Percentiles rank a stretch among this genome's conserved stretches.
These are phyloP conservation scores for Misgurnus mizolepis DNA, from an alignment of 2,113 vertebrate species.

Conservation along the genomic window DNA sequence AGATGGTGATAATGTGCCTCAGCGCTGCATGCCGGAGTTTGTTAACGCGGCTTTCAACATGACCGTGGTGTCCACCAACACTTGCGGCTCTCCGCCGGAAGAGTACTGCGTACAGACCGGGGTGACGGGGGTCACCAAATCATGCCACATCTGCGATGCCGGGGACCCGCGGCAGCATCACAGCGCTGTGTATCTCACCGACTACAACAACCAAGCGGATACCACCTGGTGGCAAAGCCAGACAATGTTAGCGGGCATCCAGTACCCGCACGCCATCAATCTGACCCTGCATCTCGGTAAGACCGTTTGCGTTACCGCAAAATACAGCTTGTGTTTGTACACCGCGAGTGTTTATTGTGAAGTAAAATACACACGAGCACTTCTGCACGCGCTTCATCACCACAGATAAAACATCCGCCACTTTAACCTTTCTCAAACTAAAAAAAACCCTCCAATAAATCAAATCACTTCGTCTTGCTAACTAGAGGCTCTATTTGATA, in stretches of 20 bases:
- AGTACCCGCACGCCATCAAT: constrained; percentile 94
- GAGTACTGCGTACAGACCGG: constrained; percentile 99
- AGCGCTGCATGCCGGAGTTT: constrained; percentile 98
- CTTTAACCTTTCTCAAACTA: not conserved
- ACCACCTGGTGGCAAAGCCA: constrained; percentile 99
- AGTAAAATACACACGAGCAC: not conserved
- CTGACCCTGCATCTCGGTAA: constrained; percentile 95
- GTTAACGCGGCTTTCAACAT: constrained; percentile 97
- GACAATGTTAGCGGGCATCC: constrained; percentile 96
- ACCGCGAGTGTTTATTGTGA: not conserved
- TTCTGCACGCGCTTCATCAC: no score
- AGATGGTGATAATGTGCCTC: constrained; percentile 76
- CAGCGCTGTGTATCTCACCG: constrained; percentile 89
- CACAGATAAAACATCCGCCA: not conserved
- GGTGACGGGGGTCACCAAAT: constrained; percentile 97
- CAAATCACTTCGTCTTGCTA: not conserved
- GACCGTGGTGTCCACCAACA: constrained; percentile 92
- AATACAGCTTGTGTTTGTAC: not conserved
- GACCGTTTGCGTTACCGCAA: constrained; percentile 38
- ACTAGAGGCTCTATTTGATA: not conserved
- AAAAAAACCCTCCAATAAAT: not conserved
- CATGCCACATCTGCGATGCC: constrained; percentile 95
- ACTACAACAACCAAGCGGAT: constrained; percentile 97
- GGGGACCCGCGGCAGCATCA: constrained; percentile 85
- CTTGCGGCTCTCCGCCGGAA: constrained; percentile 92